phyloP scores from a whole-genome alignment of 2,888 invertebrate genomes.

The Phymatocera aterrima region DNA sequence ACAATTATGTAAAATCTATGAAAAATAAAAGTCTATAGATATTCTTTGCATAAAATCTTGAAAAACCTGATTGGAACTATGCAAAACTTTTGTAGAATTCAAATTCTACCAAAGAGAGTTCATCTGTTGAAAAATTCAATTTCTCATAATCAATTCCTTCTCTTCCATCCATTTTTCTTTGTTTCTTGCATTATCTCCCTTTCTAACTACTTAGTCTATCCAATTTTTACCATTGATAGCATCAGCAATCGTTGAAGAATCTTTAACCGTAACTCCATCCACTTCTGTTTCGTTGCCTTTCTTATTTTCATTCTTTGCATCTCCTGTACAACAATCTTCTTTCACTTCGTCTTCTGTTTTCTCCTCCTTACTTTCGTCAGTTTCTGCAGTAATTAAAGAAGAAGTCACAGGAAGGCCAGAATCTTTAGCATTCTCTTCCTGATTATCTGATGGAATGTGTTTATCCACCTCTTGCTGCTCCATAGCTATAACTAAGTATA shows the following conservation, averaged over 20 bases:
- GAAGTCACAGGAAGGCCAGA: not conserved
- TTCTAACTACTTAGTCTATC: too few species aligned
- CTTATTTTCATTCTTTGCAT: not conserved
- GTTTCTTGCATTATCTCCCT: too few species aligned
- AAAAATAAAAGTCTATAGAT: not conserved
- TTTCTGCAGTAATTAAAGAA: not conserved
- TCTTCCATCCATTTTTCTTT: too few species aligned
- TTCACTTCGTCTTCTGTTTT: slow-evolving; percentile 52
- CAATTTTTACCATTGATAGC: too few species aligned
- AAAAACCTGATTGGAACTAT: not conserved
- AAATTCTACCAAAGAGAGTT: too few species aligned
- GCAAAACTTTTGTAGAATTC: not conserved
- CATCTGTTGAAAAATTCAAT: too few species aligned
- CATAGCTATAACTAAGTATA: too few species aligned
- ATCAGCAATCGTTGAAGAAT: too few species aligned
- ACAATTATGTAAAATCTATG: not conserved
- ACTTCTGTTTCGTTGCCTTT: slow-evolving; percentile 47
- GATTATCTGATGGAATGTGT: not conserved
- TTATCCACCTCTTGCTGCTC: not conserved
- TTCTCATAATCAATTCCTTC: too few species aligned
- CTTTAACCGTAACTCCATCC: too few species aligned
- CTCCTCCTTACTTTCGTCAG: slow-evolving; percentile 54
- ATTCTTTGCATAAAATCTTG: not conserved
- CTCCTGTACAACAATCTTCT: too few species aligned
- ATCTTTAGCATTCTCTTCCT: not conserved